phyloP scores from a whole-genome alignment of 37 sponge, comb jelly and placozoan genomes.

The Beroe forskalii region DNA sequence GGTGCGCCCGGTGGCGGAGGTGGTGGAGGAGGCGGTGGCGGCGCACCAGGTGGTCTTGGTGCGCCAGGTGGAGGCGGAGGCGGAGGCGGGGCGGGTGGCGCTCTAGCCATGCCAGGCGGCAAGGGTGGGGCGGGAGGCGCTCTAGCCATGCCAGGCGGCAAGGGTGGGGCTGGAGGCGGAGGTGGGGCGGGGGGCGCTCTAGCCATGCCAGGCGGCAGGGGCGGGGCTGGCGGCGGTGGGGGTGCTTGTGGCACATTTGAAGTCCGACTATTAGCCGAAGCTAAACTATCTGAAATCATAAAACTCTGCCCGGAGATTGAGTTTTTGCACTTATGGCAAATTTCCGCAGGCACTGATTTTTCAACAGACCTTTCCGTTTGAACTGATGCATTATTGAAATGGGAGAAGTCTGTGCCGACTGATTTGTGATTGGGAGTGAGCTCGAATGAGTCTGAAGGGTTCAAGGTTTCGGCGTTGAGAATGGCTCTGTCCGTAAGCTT shows the following conservation, averaged over 20 bases:
- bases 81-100: conserved; percentile 7
- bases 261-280: neutral
- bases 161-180: conserved; percentile 2
- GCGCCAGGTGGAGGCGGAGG: conserved; percentile 29
- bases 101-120: conserved; percentile 2
- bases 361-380: conserved; percentile 6
- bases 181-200: conserved; percentile 58
- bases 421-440: neutral
- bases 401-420: neutral
- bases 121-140: conserved; percentile 8
- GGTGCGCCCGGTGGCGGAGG: conserved; percentile 10
- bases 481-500: conserved; percentile 22
- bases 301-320: conserved; percentile 44
- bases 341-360: neutral
- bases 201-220: neutral
- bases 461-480: conserved; percentile 6
- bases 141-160: neutral
- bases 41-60: conserved; percentile 38
- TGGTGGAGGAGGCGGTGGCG: conserved; percentile 31
- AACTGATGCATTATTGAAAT: neutral
- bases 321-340: conserved; percentile 61
- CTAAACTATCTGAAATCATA: neutral
- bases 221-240: conserved; percentile 29
- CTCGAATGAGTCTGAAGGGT: neutral
- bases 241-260: conserved; percentile 12